Conservation (phyloP, 2,888 invertebrate genomes). For the Volucella inanis region DNA sequence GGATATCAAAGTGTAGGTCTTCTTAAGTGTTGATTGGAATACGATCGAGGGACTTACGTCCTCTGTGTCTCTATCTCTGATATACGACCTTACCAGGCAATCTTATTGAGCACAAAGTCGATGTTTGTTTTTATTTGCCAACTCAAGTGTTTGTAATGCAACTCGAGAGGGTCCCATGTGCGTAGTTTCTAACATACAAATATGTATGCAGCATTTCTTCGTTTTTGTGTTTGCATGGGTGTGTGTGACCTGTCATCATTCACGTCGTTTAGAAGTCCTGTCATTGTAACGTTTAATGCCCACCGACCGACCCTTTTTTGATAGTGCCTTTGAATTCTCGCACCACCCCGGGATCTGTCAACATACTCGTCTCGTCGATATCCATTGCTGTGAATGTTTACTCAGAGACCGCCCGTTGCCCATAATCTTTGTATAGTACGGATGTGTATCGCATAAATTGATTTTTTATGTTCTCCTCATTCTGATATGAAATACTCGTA, state of each 20-base stretch:
- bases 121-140: constrained; percentile 64
- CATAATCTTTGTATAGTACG: constrained; percentile 1
- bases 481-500: constrained; percentile 12
- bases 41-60: constrained; percentile 58
- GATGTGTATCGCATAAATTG: constrained; percentile 36
- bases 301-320: not conserved
- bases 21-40: constrained; percentile 72
- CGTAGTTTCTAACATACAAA: constrained; percentile 3
- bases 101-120: constrained; percentile 63
- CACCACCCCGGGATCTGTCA: constrained; percentile 39
- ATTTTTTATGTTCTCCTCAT: constrained; percentile 26
- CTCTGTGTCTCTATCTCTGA: not conserved
- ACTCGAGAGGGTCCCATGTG: constrained; percentile 46
- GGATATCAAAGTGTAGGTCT: constrained; percentile 52
- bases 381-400: constrained; percentile 58
- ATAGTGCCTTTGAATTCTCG: constrained; percentile 48
- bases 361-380: constrained; percentile 21
- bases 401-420: constrained; percentile 11
- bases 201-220: not conserved
- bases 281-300: not conserved
- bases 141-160: constrained; percentile 61
- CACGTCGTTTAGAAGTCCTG: constrained; percentile 3
- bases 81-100: constrained; percentile 35
- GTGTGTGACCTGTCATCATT: constrained; percentile 16
- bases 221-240: no score